A percentile compares a stretch with the other conserved stretches of the same genome.
These are phyloP conservation scores for Buathra laborator DNA, from an alignment of 2,888 invertebrate genomes.

Conservation along the genomic window DNA sequence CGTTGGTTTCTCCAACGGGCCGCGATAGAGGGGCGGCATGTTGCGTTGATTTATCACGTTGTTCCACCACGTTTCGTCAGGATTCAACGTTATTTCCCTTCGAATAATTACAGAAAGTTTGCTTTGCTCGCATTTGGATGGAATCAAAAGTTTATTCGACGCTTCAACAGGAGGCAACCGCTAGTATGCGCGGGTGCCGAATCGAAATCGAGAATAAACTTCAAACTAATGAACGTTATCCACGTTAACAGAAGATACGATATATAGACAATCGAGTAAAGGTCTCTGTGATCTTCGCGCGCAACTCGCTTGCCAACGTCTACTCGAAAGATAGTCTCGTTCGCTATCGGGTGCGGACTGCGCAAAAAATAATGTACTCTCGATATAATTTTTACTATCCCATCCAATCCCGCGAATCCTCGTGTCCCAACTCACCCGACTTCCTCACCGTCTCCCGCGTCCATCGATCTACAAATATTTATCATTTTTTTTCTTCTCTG, in stretches of 20 bases:
- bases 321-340: conserved; percentile 45
- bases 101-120: conserved; percentile 46
- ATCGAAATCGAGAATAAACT: conserved; percentile 69
- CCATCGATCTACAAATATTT: conserved; percentile 54
- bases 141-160: conserved; percentile 46
- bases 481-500: not conserved
- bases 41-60: conserved; percentile 67
- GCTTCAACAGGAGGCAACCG: conserved; percentile 39
- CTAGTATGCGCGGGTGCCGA: conserved; percentile 47
- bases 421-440: conserved; percentile 59
- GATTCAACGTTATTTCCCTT: conserved; percentile 66
- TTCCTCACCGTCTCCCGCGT: conserved; percentile 54
- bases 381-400: not conserved
- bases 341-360: conserved; percentile 56
- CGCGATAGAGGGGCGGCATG: conserved; percentile 70
- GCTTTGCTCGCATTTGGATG: not conserved
- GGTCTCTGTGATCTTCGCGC: conserved; percentile 70
- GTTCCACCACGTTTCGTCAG: conserved; percentile 71
- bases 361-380: conserved; percentile 44
- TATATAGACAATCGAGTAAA: conserved; percentile 73
- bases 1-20: conserved; percentile 60
- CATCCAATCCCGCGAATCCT: not conserved
- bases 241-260: conserved; percentile 72
- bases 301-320: conserved; percentile 27
- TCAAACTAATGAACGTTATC: conserved; percentile 68